Conservation (phyloP, 2,888 invertebrate genomes). For the Limulus polyphemus region DNA sequence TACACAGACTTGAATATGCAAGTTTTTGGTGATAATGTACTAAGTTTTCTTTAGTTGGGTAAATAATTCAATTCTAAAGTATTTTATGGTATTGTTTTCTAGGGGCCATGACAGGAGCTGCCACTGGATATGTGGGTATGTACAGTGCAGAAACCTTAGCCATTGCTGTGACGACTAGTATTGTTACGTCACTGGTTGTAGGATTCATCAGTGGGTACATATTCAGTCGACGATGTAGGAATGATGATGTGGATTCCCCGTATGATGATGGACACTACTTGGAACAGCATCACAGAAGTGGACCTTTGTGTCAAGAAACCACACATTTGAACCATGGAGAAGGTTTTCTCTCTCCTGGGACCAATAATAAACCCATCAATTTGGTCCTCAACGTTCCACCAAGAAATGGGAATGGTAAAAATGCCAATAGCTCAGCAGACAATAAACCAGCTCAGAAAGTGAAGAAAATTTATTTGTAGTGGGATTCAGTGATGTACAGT, state of each 20-base stretch:
- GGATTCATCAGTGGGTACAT: slow-evolving; percentile 76
- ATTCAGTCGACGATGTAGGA: slow-evolving; percentile 68
- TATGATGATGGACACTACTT: slow-evolving; percentile 81
- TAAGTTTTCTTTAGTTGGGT: too few relatives aligned
- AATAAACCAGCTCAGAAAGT: slow-evolving; percentile 31
- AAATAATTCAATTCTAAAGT: too few relatives aligned
- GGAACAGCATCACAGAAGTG: slow-evolving; percentile 55
- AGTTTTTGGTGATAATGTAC: too few relatives aligned
- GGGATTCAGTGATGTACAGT: too few relatives aligned
- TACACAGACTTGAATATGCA: too few relatives aligned
- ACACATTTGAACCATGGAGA: slow-evolving; percentile 14
- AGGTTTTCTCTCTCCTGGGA: slow-evolving; percentile 17
- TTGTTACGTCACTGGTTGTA: slow-evolving; percentile 63
- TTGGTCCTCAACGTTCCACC: slow-evolving; percentile 30
- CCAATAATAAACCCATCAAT: slow-evolving; percentile 30
- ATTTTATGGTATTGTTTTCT: background rate
- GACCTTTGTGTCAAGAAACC: slow-evolving; percentile 11
- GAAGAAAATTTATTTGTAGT: slow-evolving; percentile 31
- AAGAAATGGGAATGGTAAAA: slow-evolving; percentile 29
- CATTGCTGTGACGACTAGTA: slow-evolving; percentile 65
- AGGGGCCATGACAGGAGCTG: slow-evolving; percentile 2
- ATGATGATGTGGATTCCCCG: slow-evolving; percentile 50
- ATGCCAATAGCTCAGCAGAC: slow-evolving; percentile 30
- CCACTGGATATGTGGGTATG: slow-evolving; percentile 40
- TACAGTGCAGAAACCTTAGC: slow-evolving; percentile 69